These are phyloP conservation scores for Pseudomugil tenellus DNA, from an alignment of 2,797 vertebrate species.

Conservation along the genomic window DNA sequence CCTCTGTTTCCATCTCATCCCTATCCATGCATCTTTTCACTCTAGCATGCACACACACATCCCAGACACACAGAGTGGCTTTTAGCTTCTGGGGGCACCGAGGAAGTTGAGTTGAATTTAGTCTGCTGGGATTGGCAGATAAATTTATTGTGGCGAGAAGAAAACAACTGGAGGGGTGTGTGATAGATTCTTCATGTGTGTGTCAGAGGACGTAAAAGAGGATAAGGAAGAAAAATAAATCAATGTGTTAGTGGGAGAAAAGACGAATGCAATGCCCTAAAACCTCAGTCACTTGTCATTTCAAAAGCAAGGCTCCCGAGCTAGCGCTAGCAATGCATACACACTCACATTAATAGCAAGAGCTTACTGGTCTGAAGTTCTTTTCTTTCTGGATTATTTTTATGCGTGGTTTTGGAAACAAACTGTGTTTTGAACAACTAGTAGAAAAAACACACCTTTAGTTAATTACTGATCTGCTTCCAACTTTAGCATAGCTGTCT, in stretches of 20 bases:
- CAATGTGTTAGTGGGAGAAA: conserved; percentile 18
- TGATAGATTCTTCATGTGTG: conserved; percentile 30
- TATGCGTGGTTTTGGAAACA: conserved; percentile 14
- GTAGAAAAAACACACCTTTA: conserved; percentile 54
- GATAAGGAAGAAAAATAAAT: conserved; percentile 32
- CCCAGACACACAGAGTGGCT: conserved; percentile 6
- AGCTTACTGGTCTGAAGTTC: conserved; percentile 21
- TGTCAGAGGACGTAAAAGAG: conserved; percentile 41
- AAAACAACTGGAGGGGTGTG: conserved; percentile 53
- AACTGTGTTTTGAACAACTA: conserved; percentile 40
- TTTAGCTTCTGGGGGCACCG: conserved; percentile 45
- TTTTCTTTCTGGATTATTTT: conserved; percentile 15
- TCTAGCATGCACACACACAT: conserved; percentile 2
- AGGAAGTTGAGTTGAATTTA: conserved; percentile 46
- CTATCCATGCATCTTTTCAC: conserved; percentile 24
- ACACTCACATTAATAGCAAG: background rate
- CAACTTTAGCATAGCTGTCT: too few relatives aligned
- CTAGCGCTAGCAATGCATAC: background rate
- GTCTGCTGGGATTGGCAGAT: conserved; percentile 61
- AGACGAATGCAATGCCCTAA: conserved; percentile 44
- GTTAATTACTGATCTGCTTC: too few relatives aligned
- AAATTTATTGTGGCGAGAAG: conserved; percentile 55
- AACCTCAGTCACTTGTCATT: conserved; percentile 38
- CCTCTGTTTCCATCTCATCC: conserved; percentile 6
- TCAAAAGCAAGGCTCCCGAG: conserved; percentile 25